These are phyloP conservation scores for Peribatodes rhomboidaria DNA, from an alignment of 2,888 invertebrate species.

Conservation along the genomic window DNA sequence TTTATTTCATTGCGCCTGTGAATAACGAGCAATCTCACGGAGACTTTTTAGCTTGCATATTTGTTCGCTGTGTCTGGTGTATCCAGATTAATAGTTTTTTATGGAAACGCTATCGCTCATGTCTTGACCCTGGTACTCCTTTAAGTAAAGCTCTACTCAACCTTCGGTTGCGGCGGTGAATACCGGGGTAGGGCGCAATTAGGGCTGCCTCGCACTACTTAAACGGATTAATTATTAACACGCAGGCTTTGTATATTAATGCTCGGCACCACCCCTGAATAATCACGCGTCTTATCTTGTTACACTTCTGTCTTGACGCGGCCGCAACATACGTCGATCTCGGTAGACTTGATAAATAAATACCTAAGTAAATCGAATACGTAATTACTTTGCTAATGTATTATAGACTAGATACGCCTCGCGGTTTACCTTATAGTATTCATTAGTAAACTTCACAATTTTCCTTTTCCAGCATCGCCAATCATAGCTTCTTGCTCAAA, in stretches of 20 bases:
- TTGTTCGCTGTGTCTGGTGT: not conserved
- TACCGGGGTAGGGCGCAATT: slow-evolving; percentile 22
- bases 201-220: slow-evolving; percentile 37
- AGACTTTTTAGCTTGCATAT: too few relatives aligned
- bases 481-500: too few relatives aligned
- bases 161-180: slow-evolving; percentile 27
- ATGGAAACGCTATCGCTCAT: not conserved
- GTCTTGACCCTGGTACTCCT: slow-evolving; percentile 10
- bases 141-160: slow-evolving; percentile 26
- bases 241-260: slow-evolving; percentile 13
- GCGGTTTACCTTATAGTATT: too few relatives aligned
- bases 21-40: too few relatives aligned
- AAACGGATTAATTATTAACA: slow-evolving; percentile 35
- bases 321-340: not conserved
- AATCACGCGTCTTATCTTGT: slow-evolving; percentile 52
- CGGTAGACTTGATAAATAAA: not conserved
- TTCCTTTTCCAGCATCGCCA: too few relatives aligned
- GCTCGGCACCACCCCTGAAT: slow-evolving; percentile 25
- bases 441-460: too few relatives aligned
- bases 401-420: not conserved
- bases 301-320: not conserved
- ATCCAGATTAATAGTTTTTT: not conserved
- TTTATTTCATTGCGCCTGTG: too few relatives aligned
- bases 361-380: not conserved
- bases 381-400: not conserved